phyloP scores from a whole-genome alignment of 2,113 vertebrate genomes.

The Charadrius vociferus region DNA sequence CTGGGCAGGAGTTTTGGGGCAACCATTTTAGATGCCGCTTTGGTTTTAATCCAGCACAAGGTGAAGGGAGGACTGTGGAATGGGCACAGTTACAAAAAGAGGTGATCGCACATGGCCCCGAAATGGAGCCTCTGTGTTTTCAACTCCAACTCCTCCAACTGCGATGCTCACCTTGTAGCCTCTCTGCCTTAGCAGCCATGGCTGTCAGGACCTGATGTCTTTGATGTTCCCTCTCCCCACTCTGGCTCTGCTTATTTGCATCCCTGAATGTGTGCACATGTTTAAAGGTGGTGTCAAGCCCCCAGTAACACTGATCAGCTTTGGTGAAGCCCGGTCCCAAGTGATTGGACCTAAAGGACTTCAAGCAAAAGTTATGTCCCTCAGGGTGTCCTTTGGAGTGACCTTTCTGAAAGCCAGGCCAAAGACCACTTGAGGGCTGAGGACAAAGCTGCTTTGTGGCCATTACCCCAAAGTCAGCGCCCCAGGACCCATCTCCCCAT shows the following conservation, averaged over 20 bases:
- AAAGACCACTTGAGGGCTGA: not conserved
- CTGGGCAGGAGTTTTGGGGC: not conserved
- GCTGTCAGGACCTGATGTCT: not conserved
- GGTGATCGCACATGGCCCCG: accelerated
- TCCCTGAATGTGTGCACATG: not conserved
- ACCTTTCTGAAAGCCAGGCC: not conserved
- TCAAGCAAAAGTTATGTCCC: not conserved
- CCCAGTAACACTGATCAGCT: not conserved
- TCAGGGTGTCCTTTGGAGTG: not conserved
- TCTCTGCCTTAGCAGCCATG: not conserved
- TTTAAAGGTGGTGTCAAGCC: not conserved
- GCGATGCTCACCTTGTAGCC: not conserved
- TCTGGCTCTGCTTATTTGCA: not conserved
- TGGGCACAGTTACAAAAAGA: not conserved
- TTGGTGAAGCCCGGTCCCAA: not conserved
- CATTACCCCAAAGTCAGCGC: not conserved
- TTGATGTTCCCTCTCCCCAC: not conserved
- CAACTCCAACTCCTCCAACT: not conserved
- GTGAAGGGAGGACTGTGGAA: not conserved
- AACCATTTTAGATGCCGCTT: not conserved
- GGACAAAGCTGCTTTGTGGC: not conserved
- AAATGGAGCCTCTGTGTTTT: not conserved
- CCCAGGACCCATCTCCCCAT: not conserved
- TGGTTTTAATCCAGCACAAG: not conserved
- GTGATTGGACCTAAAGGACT: not conserved